Base-by-base conservation (phyloP, 2,113 vertebrate species). In the Trochalopteron elliotii region DNA sequence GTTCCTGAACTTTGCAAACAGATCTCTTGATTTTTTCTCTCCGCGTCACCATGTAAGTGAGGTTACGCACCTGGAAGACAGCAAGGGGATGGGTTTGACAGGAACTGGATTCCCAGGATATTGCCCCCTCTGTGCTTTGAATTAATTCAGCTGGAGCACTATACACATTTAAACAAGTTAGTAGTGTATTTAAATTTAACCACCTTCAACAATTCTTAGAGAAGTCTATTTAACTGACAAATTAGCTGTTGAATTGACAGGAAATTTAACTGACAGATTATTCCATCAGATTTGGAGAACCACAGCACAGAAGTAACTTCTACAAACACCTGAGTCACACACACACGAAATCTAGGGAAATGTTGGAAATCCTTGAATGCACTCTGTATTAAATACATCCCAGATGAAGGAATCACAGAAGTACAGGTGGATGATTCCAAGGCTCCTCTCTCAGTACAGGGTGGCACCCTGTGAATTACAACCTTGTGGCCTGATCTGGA, bases 31-130 rank as follows among this genome's bases (percentile, higher is more conserved):
- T 99, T 97, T 99, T 99, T 97, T 99, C 99, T 96, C 99, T 98
- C 87, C 99, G 98, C 0, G 99, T 99, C 98, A 99, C 99, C 99
- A 99, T 99, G 98, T 99, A 99, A 74, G 99, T 99, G 96, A 99
- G 98, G 96, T 99, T 99, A 31, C 99, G 98, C 59, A 99, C 99
- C 99, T 99, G 96, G 65, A 97, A 97, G 56, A 95, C 40, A 96
- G 25, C 60, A 60, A 78, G 63, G n/a, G 23, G 19, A 24, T 63
- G 55, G 82, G 65, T 56, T 83, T 76, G 52, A 85, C 31, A 55
- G 60, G 61, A 52, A 25, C 0, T 44, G 15, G 30, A 15, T 65
- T 75, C 60, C 67, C 37, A 7, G 35, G 27, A 69, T 19, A 17
- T 10, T 92, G 35, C 45, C 40, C 40, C 42, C 13, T 12, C 60